phyloP scores from a whole-genome alignment of 2,113 vertebrate genomes.

The Pardalotus punctatus region DNA sequence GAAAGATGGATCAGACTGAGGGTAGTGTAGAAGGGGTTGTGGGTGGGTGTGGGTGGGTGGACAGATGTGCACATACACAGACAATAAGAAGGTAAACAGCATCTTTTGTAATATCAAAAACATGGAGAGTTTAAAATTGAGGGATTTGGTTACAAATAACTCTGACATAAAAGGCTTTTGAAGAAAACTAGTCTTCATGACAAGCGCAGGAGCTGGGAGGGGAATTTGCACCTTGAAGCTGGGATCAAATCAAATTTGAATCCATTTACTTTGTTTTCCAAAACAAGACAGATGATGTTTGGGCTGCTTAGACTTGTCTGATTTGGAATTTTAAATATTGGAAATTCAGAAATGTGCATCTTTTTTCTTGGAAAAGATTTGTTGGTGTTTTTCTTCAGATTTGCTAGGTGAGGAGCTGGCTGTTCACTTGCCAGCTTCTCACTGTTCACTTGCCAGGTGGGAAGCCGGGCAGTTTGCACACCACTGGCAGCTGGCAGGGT shows the following conservation, averaged over 20 bases:
- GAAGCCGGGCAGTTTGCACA: neutral
- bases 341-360: neutral
- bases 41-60: no score
- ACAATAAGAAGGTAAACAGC: neutral
- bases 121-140: neutral
- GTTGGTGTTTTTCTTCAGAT: neutral
- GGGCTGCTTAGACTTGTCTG: neutral
- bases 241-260: neutral
- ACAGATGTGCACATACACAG: neutral
- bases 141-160: neutral
- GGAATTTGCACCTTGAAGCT: neutral
- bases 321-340: neutral
- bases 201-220: neutral
- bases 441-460: neutral
- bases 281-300: neutral
- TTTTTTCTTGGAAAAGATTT: neutral
- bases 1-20: neutral
- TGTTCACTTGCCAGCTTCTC: accelerated
- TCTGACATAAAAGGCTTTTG: neutral
- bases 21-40: neutral
- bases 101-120: neutral
- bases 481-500: neutral
- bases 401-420: neutral
- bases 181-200: neutral
- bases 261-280: neutral